Base-by-base conservation (phyloP, 2,888 invertebrate species). In the Incurvaria masculella region DNA sequence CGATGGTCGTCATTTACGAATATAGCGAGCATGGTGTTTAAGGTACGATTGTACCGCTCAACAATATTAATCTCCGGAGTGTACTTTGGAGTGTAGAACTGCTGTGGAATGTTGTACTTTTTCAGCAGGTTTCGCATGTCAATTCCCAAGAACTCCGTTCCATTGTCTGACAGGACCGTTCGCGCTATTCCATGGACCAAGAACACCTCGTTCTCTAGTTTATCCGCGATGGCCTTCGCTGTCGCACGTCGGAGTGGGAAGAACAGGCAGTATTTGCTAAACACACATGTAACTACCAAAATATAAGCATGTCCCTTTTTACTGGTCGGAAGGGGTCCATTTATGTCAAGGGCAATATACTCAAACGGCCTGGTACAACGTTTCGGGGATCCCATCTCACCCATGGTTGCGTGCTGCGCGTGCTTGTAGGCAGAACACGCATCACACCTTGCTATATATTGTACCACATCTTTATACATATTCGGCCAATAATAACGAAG, bases 331-430 rank as follows among this genome's bases (percentile, higher is more conserved):
- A 39, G n/a, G 41, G 44, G 38, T 42, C 23, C 39, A 40, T 39
- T 44, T 38, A 39, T 38, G 42, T 49, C 55, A 59, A n/a, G 4
- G 56, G 55, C n/a, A 60, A 56, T 38, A 18, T 23, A 52, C 45
- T 55, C 59, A 49, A 56, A 60, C 19, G 56, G 61, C 21, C 52
- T 43, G 21, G 21, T 54, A 44, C 52, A 58, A 0, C 49, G 21
- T 42, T 56, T 58, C 5, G 54, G 59, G 11, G 49, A 46, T 19
- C 52, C 57, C 57, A 56, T 57, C 48, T 42, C 44, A 1, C 55
- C 59, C 16, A 49, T 44, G 10, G 47, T 55, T 5, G 14, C 26
- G 21, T 51, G 55, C 40, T 42, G 54, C 6, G 41, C 48, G 2
- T 8, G 20, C 44, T 54, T 55, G 26, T 54, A 47, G 4, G 53